A percentile compares a stretch with the other conserved stretches of the same genome.
Evolutionary conservation across 37 sponge, comb jelly and placozoan genomes (phyloP).

Genomic region (Halichondria panicea): DNA sequence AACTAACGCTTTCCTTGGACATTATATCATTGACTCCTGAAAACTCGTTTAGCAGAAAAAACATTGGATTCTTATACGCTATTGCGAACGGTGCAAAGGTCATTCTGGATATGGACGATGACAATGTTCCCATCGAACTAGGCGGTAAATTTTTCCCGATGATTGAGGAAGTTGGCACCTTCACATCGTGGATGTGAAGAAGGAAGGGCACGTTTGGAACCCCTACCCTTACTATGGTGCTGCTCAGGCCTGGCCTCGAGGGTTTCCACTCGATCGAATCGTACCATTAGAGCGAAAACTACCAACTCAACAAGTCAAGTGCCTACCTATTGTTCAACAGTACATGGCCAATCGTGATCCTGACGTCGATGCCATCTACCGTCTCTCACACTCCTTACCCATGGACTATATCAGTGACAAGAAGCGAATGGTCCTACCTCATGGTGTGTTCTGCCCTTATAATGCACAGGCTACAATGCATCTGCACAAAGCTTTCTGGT

Average conservation of each 20-base stretch:
- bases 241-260: slow-evolving; percentile 64
- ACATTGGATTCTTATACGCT: slow-evolving; percentile 69
- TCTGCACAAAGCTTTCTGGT: slow-evolving; percentile 36
- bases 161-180: too few relatives aligned
- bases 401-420: slow-evolving; percentile 32
- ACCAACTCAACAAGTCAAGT: too few relatives aligned
- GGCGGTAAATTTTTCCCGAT: too few relatives aligned
- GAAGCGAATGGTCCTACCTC: slow-evolving; percentile 33
- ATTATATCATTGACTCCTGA: slow-evolving; percentile 43
- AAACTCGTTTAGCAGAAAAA: slow-evolving; percentile 63
- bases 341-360: slow-evolving; percentile 60
- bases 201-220: slow-evolving; percentile 44
- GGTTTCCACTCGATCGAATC: slow-evolving; percentile 51
- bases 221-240: slow-evolving; percentile 61
- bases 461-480: slow-evolving; percentile 65
- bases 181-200: too few relatives aligned
- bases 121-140: too few relatives aligned
- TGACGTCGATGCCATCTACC: slow-evolving; percentile 68
- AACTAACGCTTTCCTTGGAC: slow-evolving; percentile 1
- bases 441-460: slow-evolving; percentile 50
- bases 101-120: slow-evolving; percentile 73
- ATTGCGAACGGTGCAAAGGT: slow-evolving; percentile 52
- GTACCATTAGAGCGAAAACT: background rate
- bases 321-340: slow-evolving; percentile 55
- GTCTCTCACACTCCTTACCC: slow-evolving; percentile 54